Base-by-base conservation (phyloP, 2,113 vertebrate genomes). In the Baryphthengus martii region DNA sequence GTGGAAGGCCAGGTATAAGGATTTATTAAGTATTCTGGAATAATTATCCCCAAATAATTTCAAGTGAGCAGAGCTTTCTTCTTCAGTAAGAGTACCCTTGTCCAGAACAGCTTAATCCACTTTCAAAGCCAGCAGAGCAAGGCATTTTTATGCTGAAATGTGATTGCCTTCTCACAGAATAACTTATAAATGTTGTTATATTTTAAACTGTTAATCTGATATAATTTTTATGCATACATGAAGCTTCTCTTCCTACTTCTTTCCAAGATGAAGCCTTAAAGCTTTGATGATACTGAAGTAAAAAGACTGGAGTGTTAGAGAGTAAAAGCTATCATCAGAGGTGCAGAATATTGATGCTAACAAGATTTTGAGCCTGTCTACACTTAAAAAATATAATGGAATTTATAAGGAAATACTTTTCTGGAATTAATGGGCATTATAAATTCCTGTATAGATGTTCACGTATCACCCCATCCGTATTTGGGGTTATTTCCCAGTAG, bases 1-100 rank as follows among this genome's bases (percentile, higher is more conserved):
- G 67, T 88, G 75, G 70, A 72, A 89, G 79, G 88, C 85, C 90
- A 93, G 82, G 49, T 91, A 26, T n/a, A 71, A 45, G 82, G 73
- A 86, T 90, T 95, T 94, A 35, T 93, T 75, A 91, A 40, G 35
- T 82, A 89, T 75, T 91, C 89, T 82, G 70, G 49, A 94, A 75
- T 89, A 85, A 71, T 78, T 89, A 61, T 86, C 52, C 61, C 47
- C 56, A 67, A 44, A 75, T 78, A 81, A n/a, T 92, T 87, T 93
- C 56, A 92, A 92, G 68, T 37, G 70, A 66, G 68, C 8, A 19
- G 91, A 86, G 31, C 49, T 92, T 95, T 89, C 52, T 56, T 68
- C 70, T 75, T 77, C 47, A 70, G 52, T 86, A 92, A 40, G 18
- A 65, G 21, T 50, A 33, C 65, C 24, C 5, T 61, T 89, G 56